Base-by-base conservation (phyloP, 1,140 invertebrate species). In the Harlomillsia oculata region DNA sequence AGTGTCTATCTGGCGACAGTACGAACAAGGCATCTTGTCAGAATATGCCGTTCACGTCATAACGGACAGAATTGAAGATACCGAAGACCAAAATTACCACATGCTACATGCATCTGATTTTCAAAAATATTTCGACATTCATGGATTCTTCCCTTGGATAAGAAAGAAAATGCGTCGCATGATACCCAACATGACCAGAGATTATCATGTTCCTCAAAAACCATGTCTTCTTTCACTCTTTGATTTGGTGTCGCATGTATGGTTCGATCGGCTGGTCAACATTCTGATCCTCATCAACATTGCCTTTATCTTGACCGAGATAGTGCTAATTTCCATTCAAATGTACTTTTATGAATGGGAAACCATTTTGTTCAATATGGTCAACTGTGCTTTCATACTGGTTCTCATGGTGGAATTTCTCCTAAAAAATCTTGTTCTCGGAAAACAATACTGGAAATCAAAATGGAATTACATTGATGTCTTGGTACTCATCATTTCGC, bases 1-100 rank as follows among this genome's bases (percentile, higher is more conserved):
- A 32, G 58, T 62, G 20, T 66, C 64, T 2, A 63, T 39, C 21
- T 66, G 65, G 65, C 23, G 59, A 40, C 65, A 66, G 45, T 66
- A 46, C 46, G 64, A 67, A 30, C 43, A 67, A 44, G 66, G 66
- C 0, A 44, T 65, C 20, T 32, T 67, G 25, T 62, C 56, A 2
- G 62, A 67, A 28, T 23, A 44, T 1, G 62, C 62, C 8, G 57
- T 65, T 5, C 62, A 62, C 37, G 59, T 62, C 30, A 21, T 66
- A 4, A 21, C 36, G 5, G 34, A 40, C 18, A 25, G 49, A 3
- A 40, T 59, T 3, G 60, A 61, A 11, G 20, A 30, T 1, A 23
- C 50, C 5, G 62, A 64, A 37, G 65, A 66, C 29, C 28, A 52
- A 21, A 16, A 37, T 4, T 39, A 56, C 9, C 13, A 20, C 0